phyloP scores from a whole-genome alignment of 2,888 invertebrate genomes.

The Drosophila stalkeri region DNA sequence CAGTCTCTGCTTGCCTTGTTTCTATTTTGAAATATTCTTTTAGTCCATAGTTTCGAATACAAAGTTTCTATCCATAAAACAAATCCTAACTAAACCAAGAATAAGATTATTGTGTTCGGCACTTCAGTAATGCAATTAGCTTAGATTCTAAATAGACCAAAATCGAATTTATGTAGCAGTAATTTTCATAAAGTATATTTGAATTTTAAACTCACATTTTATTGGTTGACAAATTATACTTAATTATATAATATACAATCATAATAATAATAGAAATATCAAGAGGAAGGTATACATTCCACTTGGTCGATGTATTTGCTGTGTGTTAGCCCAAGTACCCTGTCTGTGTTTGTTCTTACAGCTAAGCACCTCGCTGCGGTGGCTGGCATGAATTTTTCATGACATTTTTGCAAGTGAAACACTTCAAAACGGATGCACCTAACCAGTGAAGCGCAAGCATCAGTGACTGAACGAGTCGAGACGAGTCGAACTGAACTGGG shows the following conservation, averaged over 20 bases:
- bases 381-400: slow-evolving; percentile 81
- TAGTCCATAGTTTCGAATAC: too few species aligned
- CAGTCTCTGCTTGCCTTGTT: too few species aligned
- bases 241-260: not conserved
- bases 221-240: not conserved
- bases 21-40: too few species aligned
- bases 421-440: slow-evolving; percentile 58
- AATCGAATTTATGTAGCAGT: not conserved
- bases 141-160: not conserved
- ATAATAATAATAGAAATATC: not conserved
- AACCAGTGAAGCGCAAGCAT: slow-evolving; percentile 45
- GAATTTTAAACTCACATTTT: not conserved
- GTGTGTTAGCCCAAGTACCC: slow-evolving; percentile 6
- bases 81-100: too few species aligned
- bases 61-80: too few species aligned
- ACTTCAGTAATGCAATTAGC: not conserved
- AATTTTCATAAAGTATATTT: not conserved
- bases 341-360: slow-evolving; percentile 34
- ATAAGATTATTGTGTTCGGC: too few species aligned
- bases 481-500: not conserved
- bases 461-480: slow-evolving; percentile 25
- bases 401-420: slow-evolving; percentile 62
- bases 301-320: slow-evolving; percentile 9
- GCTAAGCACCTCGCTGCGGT: slow-evolving; percentile 58
- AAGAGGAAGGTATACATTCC: not conserved